Percentiles rank a stretch among this genome's conserved stretches.
Conservation (phyloP, 2,113 vertebrate species). For the Actenoides lindsayi region DNA sequence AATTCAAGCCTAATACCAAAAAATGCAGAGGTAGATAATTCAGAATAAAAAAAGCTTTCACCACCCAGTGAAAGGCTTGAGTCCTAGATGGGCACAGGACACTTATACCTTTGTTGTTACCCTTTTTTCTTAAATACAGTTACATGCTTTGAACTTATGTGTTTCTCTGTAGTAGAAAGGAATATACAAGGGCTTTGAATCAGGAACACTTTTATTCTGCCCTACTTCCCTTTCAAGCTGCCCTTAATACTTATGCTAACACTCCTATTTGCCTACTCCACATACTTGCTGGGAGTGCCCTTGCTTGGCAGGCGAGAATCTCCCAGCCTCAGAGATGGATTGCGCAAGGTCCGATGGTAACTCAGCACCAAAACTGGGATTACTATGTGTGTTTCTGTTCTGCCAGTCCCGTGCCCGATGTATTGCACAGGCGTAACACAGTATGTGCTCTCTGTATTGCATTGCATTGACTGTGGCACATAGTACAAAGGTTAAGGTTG, state of each 20-base stretch:
- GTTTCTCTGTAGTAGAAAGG: background rate
- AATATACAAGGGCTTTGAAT: background rate
- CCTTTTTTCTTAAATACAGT: background rate
- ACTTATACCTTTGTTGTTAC: background rate
- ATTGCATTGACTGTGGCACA: background rate
- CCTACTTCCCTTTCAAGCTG: constrained; percentile 16
- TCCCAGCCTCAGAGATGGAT: background rate
- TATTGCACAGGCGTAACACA: fast-evolving
- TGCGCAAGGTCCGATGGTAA: background rate
- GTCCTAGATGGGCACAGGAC: background rate
- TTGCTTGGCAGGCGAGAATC: background rate
- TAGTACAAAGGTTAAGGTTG: background rate
- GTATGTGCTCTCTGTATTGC: background rate
- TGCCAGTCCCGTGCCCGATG: background rate
- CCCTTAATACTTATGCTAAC: background rate
- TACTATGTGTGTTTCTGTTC: background rate
- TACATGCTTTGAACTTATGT: background rate
- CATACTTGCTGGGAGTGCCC: constrained; percentile 31
- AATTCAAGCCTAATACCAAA: background rate
- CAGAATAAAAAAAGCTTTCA: background rate
- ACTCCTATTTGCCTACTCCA: constrained; percentile 25
- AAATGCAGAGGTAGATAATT: background rate
- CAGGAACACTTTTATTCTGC: background rate
- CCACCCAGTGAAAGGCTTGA: background rate
- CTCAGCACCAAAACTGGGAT: background rate